Evolutionary conservation across 1,140 invertebrate genomes (phyloP), one percentile per base, ranked within the genome.

Genomic region (Drosophila virilis): DNA sequence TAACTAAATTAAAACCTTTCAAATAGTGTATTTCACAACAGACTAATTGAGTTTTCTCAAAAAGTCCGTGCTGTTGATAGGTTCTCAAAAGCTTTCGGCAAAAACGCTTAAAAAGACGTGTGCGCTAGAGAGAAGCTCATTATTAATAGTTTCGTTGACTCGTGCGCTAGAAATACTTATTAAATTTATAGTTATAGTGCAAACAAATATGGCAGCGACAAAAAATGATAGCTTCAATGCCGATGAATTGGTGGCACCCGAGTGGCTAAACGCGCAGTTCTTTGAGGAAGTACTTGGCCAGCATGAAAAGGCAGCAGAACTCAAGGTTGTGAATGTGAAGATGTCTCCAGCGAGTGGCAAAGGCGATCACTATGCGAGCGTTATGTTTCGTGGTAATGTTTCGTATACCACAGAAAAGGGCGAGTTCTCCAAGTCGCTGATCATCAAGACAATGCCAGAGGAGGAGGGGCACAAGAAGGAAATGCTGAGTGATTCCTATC

Each of bases 341-440:
- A 67, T 85, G 0, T 77, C 78, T 3, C 90, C 90, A 6, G 91
- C 90, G 2, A 82, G 74, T 17, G 70, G 35, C 22, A 89, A 89
- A 43, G 86, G 83, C 0, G 91, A 91, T 75, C 90, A 91, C 46
- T 91, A 91, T 78, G 91, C 83, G 8, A 91, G 91, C 52, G 46
- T 91, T 7, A 91, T 91, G 75, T 91, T 91, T 6, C 77, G 91
- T 1, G 72, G 43, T 0, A 72, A 43, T 1, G 55, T 90, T 1
- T 15, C 38, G 40, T 88, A 71, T 22, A 50, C 32, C 8, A 61
- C 45, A 0, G 4, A 12, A 0, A 71, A 43, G 1, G 70, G 50
- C 6, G 48, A 59, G 6, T 28, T 43, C 7, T 50, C n/a, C 6
- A 80, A 74, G 32, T 89, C 86, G 0, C 35, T 91, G 28, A 86